Evolutionary conservation across 1,140 invertebrate genomes (phyloP).

Genomic region (Procambarus virginalis): DNA sequence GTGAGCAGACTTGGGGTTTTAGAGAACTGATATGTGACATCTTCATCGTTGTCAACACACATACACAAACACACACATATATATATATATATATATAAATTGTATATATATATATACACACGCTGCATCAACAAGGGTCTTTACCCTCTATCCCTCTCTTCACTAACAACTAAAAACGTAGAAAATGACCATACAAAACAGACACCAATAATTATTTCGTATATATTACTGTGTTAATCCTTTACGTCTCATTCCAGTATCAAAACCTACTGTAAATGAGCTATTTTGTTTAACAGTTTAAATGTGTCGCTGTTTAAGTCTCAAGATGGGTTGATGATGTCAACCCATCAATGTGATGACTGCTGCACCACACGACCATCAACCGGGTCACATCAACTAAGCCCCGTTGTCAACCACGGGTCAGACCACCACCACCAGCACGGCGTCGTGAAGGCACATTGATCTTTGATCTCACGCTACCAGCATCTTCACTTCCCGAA

Average conservation of each 20-base stretch:
- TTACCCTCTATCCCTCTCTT: neutral
- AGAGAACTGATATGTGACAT: slow-evolving; percentile 30
- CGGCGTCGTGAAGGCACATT: slow-evolving; percentile 44
- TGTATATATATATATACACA: no score
- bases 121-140: neutral
- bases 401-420: neutral
- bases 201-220: slow-evolving; percentile 11
- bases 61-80: slow-evolving; percentile 18
- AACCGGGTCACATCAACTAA: neutral
- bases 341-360: neutral
- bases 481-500: neutral
- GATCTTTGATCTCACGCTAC: slow-evolving; percentile 24
- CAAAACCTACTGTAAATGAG: slow-evolving; percentile 22
- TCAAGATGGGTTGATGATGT: slow-evolving; percentile 12
- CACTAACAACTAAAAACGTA: slow-evolving; percentile 20
- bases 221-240: neutral
- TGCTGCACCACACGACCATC: neutral
- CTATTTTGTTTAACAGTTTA: neutral
- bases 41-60: neutral
- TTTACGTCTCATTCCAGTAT: neutral
- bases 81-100: neutral
- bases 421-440: slow-evolving; percentile 11
- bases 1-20: slow-evolving; percentile 13
- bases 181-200: slow-evolving; percentile 33
- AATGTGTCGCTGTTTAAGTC: neutral